phyloP scores from a whole-genome alignment of 2,113 vertebrate genomes.

The Andinoacara biseriatus region DNA sequence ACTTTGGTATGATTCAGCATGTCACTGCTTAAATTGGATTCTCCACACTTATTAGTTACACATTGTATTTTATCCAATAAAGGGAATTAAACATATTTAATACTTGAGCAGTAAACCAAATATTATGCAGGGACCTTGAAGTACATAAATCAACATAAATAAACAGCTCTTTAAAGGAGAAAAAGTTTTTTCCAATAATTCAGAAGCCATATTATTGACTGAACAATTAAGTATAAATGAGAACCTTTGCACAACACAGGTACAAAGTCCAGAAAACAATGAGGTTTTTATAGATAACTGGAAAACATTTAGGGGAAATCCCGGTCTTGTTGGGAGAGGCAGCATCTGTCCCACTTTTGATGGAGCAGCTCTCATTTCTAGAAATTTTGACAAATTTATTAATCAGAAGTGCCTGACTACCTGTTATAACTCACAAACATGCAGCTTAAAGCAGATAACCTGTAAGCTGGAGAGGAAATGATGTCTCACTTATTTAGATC shows the following conservation, averaged over 20 bases:
- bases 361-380: neutral
- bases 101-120: constrained; percentile 19
- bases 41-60: constrained; percentile 57
- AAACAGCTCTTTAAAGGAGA: neutral
- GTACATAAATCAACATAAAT: constrained; percentile 18
- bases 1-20: constrained; percentile 11
- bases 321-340: neutral
- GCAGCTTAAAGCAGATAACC: too few relatives aligned
- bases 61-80: constrained; percentile 46
- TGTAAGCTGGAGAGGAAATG: too few relatives aligned
- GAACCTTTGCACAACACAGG: constrained; percentile 16
- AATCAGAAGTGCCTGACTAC: neutral
- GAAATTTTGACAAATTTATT: neutral
- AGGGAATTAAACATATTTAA: constrained; percentile 46
- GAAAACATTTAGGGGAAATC: neutral
- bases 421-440: neutral
- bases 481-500: too few relatives aligned
- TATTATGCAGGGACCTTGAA: constrained; percentile 9
- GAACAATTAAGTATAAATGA: constrained; percentile 18
- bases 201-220: neutral
- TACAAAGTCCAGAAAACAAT: neutral
- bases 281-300: neutral
- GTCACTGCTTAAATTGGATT: constrained; percentile 54
- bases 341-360: neutral
- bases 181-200: neutral